Percentiles rank a stretch among this genome's conserved stretches.
Conservation (phyloP, 2,113 vertebrate species). For the Mus pahari region DNA sequence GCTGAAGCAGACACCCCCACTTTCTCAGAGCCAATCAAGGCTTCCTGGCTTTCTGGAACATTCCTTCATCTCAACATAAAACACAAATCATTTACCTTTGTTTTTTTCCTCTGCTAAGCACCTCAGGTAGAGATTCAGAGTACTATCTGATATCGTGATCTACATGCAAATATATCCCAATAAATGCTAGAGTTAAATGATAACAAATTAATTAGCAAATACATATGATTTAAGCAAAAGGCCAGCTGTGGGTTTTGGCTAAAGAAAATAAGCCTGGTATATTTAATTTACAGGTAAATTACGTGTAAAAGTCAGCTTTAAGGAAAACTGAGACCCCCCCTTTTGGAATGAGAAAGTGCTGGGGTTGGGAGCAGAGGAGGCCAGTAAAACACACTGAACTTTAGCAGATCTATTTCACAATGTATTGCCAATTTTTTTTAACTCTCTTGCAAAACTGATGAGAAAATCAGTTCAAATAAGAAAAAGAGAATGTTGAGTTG, state of each 20-base stretch:
- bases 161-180: background rate
- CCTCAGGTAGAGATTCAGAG: background rate
- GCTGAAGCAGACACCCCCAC: background rate
- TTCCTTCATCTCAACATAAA: background rate
- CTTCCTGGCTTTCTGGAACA: background rate
- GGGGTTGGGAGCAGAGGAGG: background rate
- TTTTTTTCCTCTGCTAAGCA: background rate
- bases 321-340: constrained; percentile 45
- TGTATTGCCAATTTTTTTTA: constrained; percentile 67
- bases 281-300: constrained; percentile 6
- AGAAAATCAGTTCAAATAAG: constrained; percentile 75
- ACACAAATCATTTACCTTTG: background rate
- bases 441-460: constrained; percentile 73
- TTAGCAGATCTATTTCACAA: constrained; percentile 75
- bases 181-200: constrained; percentile 3
- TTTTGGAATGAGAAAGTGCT: background rate
- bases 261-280: constrained; percentile 34
- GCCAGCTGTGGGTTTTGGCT: constrained; percentile 8
- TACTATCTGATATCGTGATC: background rate
- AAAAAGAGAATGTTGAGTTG: constrained; percentile 69
- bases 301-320: constrained; percentile 46
- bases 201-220: constrained; percentile 50
- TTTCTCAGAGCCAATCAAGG: background rate
- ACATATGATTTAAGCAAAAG: constrained; percentile 54
- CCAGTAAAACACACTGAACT: constrained; percentile 56